A percentile compares a stretch with the other conserved stretches of the same genome.
phyloP scores from a whole-genome alignment of 2,888 invertebrate species.

The Dorcus parallelipipedus region DNA sequence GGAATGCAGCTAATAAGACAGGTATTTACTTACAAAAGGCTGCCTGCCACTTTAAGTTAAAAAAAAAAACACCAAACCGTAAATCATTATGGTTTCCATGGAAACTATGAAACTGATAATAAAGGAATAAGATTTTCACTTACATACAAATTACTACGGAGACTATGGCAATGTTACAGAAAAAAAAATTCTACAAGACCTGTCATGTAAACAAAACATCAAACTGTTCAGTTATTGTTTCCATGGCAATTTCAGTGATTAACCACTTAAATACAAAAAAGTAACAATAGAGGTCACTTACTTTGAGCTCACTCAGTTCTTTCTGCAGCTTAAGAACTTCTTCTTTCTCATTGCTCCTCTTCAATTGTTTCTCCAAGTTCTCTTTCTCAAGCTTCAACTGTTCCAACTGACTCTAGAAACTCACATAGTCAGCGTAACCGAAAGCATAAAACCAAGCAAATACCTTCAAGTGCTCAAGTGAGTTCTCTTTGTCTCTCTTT shows the following conservation, averaged over 20 bases:
- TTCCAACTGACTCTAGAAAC: slow-evolving; percentile 41
- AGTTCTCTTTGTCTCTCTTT: slow-evolving; percentile 38
- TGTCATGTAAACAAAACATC: too few relatives aligned
- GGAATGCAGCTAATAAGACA: too few relatives aligned
- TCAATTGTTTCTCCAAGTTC: slow-evolving; percentile 37
- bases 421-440: slow-evolving; percentile 3
- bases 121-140: too few relatives aligned
- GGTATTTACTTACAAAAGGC: too few relatives aligned
- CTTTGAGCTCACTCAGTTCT: slow-evolving; percentile 35
- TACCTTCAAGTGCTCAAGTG: slow-evolving; percentile 28
- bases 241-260: not conserved
- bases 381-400: slow-evolving; percentile 41
- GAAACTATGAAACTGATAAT: too few relatives aligned
- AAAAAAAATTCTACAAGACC: not conserved
- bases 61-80: too few relatives aligned
- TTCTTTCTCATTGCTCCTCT: slow-evolving; percentile 33
- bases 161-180: not conserved
- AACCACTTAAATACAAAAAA: slow-evolving; percentile 3
- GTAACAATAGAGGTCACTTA: slow-evolving; percentile 19
- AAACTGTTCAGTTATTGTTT: not conserved
- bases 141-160: too few relatives aligned
- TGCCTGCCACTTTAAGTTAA: too few relatives aligned
- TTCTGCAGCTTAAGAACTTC: slow-evolving; percentile 37
- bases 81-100: too few relatives aligned
- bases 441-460: slow-evolving; percentile 1